A percentile compares a stretch with the other conserved stretches of the same genome.
Evolutionary conservation across 2,113 vertebrate species (phyloP).

Genomic region (Sceloporus undulatus): DNA sequence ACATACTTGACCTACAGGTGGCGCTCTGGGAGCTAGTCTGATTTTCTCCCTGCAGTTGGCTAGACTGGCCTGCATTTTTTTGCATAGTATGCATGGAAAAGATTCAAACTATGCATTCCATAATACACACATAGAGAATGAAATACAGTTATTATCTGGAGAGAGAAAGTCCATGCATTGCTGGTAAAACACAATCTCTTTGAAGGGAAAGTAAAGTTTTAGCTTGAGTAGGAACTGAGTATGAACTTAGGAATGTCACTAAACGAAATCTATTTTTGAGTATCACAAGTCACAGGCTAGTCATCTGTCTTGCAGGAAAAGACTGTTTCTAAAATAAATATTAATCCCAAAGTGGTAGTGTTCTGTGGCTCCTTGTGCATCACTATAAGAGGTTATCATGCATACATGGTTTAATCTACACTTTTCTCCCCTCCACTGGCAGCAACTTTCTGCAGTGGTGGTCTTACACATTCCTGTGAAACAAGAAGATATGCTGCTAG

Average conservation of each 20-base stretch:
- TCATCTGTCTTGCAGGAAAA: background rate
- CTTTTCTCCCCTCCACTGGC: background rate
- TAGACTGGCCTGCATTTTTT: background rate
- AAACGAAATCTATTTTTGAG: accelerated
- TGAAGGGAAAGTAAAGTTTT: background rate
- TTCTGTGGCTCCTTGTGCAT: background rate
- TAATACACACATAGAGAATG: background rate
- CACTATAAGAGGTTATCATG: background rate
- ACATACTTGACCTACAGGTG: background rate
- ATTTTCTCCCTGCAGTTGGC: background rate
- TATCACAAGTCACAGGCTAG: accelerated
- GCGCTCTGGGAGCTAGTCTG: conserved; percentile 25
- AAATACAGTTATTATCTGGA: background rate
- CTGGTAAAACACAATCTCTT: background rate
- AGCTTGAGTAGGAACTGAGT: accelerated
- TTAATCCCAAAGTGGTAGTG: background rate
- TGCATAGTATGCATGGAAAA: background rate
- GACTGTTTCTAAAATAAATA: background rate
- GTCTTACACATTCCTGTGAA: too few relatives aligned
- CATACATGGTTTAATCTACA: background rate
- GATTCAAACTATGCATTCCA: background rate
- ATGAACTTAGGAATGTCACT: too few relatives aligned
- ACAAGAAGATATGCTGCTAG: too few relatives aligned
- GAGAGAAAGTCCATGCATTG: background rate
- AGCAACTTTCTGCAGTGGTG: too few relatives aligned